A percentile compares a stretch with the other conserved stretches of the same genome.
phyloP scores from a whole-genome alignment of 2,888 invertebrate genomes.

The Prosapia bicincta region DNA sequence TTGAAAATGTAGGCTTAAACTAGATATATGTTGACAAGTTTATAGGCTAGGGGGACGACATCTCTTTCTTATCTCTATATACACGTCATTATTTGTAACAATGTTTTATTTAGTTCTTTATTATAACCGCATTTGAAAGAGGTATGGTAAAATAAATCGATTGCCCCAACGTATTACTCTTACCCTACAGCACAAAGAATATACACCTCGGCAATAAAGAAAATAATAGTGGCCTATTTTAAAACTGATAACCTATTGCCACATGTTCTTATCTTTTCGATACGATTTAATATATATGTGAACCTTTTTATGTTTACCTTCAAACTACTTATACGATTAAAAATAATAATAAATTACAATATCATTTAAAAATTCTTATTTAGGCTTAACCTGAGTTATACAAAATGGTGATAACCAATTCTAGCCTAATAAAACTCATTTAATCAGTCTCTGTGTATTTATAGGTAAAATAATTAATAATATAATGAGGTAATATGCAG shows the following conservation, averaged over 20 bases:
- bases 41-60: conserved; percentile 3
- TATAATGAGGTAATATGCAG: too few relatives aligned
- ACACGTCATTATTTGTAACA: background rate
- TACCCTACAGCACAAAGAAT: background rate
- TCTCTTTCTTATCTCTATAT: conserved; percentile 13
- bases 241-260: background rate
- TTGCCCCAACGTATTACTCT: background rate
- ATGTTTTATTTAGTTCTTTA: background rate
- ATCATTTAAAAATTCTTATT: too few relatives aligned
- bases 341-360: too few relatives aligned
- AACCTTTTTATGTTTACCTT: background rate
- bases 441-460: too few relatives aligned
- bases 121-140: background rate
- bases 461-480: too few relatives aligned
- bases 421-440: too few relatives aligned
- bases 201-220: background rate
- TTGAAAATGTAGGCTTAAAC: conserved; percentile 15
- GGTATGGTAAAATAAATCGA: background rate
- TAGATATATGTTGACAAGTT: conserved; percentile 17
- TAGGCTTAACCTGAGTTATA: too few relatives aligned
- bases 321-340: too few relatives aligned
- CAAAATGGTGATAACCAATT: too few relatives aligned
- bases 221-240: background rate
- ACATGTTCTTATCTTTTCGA: background rate
- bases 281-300: background rate